Percentiles rank a stretch among this genome's conserved stretches.
phyloP scores from a whole-genome alignment of 2,797 vertebrate genomes.

The Bucorvus abyssinicus region DNA sequence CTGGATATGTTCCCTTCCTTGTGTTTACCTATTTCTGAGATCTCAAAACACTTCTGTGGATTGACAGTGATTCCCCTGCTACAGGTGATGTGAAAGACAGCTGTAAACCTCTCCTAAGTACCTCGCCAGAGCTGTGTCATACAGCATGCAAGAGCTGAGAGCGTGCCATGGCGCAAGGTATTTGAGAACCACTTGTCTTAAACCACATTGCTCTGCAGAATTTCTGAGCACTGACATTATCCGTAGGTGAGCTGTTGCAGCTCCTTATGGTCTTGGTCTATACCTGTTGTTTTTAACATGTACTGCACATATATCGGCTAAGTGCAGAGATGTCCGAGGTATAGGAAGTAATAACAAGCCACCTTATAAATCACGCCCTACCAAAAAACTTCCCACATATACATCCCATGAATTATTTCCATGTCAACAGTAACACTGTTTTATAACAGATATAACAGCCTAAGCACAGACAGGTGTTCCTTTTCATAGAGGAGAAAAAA shows the following conservation, averaged over 20 bases:
- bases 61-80: background rate
- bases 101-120: background rate
- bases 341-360: background rate
- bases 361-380: background rate
- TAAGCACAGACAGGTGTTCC: background rate
- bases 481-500: background rate
- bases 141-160: background rate
- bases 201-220: background rate
- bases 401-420: background rate
- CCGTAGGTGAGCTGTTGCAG: background rate
- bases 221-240: background rate
- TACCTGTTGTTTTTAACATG: background rate
- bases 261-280: background rate
- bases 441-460: background rate
- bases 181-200: background rate
- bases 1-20: background rate
- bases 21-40: background rate
- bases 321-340: background rate
- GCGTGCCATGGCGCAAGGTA: rapidly evolving
- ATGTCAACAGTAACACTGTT: background rate
- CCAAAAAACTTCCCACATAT: background rate
- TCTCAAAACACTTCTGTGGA: background rate
- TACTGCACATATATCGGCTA: background rate
- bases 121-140: background rate
- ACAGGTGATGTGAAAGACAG: background rate